Evolutionary conservation across 2,797 vertebrate genomes (phyloP).

Genomic region (Amniataba percoides): DNA sequence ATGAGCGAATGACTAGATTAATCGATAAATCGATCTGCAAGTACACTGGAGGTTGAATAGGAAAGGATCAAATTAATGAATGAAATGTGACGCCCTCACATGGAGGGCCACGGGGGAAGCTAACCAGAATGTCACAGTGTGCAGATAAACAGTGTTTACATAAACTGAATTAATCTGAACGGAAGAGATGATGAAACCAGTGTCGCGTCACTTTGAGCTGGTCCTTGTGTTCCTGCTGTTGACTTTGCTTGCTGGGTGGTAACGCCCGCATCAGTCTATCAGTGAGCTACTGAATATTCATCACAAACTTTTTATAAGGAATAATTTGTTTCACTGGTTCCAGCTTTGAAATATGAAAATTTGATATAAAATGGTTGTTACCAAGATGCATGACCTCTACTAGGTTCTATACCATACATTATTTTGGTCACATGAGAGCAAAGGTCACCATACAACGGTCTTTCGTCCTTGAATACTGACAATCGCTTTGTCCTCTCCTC

Average conservation of each 20-base stretch:
- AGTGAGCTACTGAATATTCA: not conserved
- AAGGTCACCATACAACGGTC: slow-evolving; percentile 1
- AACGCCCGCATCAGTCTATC: too few relatives aligned
- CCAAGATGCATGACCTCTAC: not conserved
- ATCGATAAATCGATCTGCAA: slow-evolving; percentile 32
- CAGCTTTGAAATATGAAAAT: slow-evolving; percentile 1
- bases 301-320: not conserved
- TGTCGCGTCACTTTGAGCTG: not conserved
- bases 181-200: not conserved
- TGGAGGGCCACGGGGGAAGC: not conserved
- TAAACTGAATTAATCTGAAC: not conserved
- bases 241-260: not conserved
- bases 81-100: not conserved
- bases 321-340: not conserved
- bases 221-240: not conserved
- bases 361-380: not conserved
- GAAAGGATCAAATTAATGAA: slow-evolving; percentile 21
- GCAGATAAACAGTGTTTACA: not conserved
- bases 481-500: not conserved
- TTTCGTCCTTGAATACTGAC: slow-evolving; percentile 22
- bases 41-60: not conserved
- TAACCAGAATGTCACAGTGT: not conserved
- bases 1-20: not conserved
- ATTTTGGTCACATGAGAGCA: slow-evolving; percentile 3
- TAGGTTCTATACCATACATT: not conserved